These are phyloP conservation scores for Poecilia wingei DNA, from an alignment of 2,797 vertebrate species.

Conservation along the genomic window DNA sequence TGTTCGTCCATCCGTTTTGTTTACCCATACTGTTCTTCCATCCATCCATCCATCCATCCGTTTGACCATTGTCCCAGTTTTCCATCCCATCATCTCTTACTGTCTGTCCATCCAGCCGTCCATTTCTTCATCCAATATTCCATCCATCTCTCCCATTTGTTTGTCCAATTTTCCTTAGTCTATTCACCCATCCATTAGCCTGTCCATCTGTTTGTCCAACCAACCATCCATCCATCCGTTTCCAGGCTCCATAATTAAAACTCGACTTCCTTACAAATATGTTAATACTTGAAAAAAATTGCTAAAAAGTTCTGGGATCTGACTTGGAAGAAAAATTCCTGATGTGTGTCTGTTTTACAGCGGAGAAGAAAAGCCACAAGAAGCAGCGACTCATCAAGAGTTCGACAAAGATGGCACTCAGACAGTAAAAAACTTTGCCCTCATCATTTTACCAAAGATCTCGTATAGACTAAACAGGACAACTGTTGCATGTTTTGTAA, in stretches of 20 bases:
- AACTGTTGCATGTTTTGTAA: background rate
- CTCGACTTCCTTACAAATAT: background rate
- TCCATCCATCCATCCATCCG: background rate
- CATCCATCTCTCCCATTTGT: background rate
- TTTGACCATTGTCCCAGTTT: background rate
- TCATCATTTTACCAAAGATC: background rate
- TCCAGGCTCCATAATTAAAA: background rate
- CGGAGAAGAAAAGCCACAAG: conserved; percentile 60
- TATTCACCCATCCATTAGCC: background rate
- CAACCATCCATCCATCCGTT: background rate
- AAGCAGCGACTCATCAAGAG: conserved; percentile 79
- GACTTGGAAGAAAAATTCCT: background rate
- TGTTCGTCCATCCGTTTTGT: background rate
- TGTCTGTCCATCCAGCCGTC: no score
- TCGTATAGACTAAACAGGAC: background rate
- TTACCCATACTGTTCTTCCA: background rate
- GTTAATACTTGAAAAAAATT: background rate
- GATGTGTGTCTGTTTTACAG: conserved; percentile 56
- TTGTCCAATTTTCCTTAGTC: no score
- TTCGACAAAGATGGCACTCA: conserved; percentile 87
- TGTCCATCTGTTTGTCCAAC: background rate
- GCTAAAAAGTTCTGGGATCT: background rate
- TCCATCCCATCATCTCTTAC: background rate
- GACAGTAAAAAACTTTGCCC: conserved; percentile 56
- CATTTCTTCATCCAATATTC: background rate